Evolutionary conservation across 2,888 invertebrate species (phyloP), one percentile per base, ranked within the genome.

Genomic region (Parthenolecanium corni): DNA sequence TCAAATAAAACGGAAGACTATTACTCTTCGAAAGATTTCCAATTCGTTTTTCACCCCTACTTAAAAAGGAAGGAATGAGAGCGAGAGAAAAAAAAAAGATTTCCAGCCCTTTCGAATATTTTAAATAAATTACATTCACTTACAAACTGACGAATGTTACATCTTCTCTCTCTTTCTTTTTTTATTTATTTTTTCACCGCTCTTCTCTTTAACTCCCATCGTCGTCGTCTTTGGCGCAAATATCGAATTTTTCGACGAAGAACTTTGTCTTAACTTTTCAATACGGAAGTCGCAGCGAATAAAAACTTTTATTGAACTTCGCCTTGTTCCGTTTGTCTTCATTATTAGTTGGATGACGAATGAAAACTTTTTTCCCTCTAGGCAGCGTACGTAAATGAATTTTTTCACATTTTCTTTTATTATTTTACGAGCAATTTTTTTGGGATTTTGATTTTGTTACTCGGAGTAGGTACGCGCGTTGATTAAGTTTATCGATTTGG

Each of bases 1-100:
- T 56, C 56, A 56, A 56, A 56, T 24, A 56, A 56, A 56, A 56
- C 56, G 56, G 56, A 56, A 56, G 56, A 56, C 56, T 56, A 56
- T 56, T 56, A 56, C 42, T 54, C 54, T 54, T 44, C 24, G 44
- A 40, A 42, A 23, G 56, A 56, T 56, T 56, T 56, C 56, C 42
- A 42, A 56, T 56, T 56, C 46, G 56, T 21, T 42, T 42, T 56
- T 44, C 24, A 56, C 56, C 46, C 56, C 16, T 23, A n/a, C n/a
- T 24, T 18, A 16, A 25, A 46, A 31, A 31, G 9, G 5, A 9
- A 31, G 31, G 31, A n/a, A n/a, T n/a, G n/a, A n/a, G n/a, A n/a
- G n/a, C n/a, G n/a, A n/a, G n/a, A n/a, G n/a, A 31, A 31, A 31
- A 31, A 31, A 56, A 54, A 56, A 54, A 42, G 14, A 42, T 42